Percentiles rank a stretch among this genome's conserved stretches.
phyloP scores from a whole-genome alignment of 2,113 vertebrate genomes.

The Boleophthalmus pectinirostris region DNA sequence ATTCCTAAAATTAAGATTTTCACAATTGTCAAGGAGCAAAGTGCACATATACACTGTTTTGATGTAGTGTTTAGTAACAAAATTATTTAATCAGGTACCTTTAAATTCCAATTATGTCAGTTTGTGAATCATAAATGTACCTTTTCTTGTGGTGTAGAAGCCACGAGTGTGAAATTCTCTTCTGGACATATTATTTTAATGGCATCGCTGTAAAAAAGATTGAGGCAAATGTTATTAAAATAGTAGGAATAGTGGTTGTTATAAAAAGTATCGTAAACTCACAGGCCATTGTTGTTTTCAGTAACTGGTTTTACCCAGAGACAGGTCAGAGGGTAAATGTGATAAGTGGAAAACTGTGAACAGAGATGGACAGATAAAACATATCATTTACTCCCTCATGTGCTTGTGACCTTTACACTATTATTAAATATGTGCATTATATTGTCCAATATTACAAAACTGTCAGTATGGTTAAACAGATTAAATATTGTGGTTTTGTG shows the following conservation, averaged over 20 bases:
- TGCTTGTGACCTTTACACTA: background rate
- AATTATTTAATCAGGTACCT: background rate
- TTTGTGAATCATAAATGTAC: constrained; percentile 63
- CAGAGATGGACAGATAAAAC: constrained; percentile 26
- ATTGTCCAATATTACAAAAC: background rate
- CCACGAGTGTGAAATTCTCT: constrained; percentile 89
- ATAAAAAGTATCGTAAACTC: constrained; percentile 68
- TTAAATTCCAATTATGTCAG: background rate
- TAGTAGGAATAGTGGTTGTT: background rate
- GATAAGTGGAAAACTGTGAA: constrained; percentile 90
- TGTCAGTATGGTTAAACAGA: background rate
- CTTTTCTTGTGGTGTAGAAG: constrained; percentile 92
- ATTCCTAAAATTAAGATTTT: background rate
- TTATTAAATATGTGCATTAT: background rate
- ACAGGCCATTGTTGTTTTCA: constrained; percentile 85
- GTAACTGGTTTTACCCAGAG: constrained; percentile 92
- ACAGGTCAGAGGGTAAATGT: constrained; percentile 87
- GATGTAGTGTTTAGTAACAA: background rate
- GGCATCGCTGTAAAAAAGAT: constrained; percentile 78
- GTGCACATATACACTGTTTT: background rate
- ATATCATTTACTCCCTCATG: background rate
- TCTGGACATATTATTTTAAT: constrained; percentile 94
- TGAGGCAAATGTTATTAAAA: background rate
- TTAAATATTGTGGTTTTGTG: background rate
- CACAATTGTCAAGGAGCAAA: background rate